Percentiles rank a stretch among this genome's conserved stretches.
These are phyloP conservation scores for Desmodus rotundus DNA, from an alignment of 2,113 vertebrate species.

Conservation along the genomic window DNA sequence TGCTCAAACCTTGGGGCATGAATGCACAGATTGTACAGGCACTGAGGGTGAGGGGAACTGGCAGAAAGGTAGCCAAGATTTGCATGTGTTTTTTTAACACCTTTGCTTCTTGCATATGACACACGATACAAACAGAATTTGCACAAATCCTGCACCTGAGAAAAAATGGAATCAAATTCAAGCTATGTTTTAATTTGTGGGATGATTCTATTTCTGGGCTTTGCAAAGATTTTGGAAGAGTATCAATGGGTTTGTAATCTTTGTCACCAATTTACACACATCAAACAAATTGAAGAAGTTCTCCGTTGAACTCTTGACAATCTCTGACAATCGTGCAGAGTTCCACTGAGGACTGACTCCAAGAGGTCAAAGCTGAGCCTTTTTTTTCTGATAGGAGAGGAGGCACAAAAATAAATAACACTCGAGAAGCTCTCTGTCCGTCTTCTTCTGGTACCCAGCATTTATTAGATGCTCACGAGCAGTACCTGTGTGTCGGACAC, in stretches of 20 bases:
- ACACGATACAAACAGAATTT: background rate
- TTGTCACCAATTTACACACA: background rate
- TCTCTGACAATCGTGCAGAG: background rate
- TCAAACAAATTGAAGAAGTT: background rate
- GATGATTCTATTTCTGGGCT: background rate
- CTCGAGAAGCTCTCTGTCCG: background rate
- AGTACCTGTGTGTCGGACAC: background rate
- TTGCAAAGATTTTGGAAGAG: background rate
- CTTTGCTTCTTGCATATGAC: slow-evolving; percentile 16
- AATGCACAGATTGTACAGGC: background rate
- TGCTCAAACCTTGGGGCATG: background rate
- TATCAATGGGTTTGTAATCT: background rate
- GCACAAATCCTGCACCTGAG: background rate
- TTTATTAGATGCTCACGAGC: background rate
- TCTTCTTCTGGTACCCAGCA: background rate
- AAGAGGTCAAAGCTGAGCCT: background rate
- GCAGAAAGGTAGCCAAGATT: background rate
- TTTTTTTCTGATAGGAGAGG: background rate
- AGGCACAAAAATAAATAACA: background rate
- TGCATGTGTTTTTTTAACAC: background rate
- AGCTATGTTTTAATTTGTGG: background rate
- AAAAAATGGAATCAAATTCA: background rate
- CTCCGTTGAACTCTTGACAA: too few relatives aligned
- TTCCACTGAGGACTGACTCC: background rate
- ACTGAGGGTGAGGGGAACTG: background rate